Evolutionary conservation across 2,113 vertebrate genomes (phyloP).

Genomic region (Spheniscus mendiculus): DNA sequence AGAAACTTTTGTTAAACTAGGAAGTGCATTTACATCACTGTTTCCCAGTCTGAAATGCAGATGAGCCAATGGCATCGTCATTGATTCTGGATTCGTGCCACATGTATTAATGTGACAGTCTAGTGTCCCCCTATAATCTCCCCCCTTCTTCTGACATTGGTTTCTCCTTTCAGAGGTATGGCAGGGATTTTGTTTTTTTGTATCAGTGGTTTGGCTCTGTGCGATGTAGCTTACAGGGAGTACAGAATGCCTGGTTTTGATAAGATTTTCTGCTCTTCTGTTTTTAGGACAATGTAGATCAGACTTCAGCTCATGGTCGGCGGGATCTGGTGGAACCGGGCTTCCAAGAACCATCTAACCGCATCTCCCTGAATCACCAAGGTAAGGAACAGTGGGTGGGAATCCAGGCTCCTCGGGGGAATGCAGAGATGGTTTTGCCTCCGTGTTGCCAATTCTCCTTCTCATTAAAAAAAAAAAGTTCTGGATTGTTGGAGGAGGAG

Average conservation of each 20-base stretch:
- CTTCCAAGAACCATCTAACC: slow-evolving; percentile 80
- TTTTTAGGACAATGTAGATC: slow-evolving; percentile 88
- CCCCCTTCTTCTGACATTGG: background rate
- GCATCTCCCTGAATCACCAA: slow-evolving; percentile 82
- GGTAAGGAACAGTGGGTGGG: slow-evolving; percentile 70
- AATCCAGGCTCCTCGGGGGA: background rate
- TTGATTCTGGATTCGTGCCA: background rate
- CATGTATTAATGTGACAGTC: background rate
- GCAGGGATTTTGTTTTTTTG: background rate
- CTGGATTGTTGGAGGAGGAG: background rate
- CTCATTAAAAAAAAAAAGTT: background rate
- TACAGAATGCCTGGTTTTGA: background rate
- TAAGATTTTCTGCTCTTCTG: background rate
- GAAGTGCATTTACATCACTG: background rate
- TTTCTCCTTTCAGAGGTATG: background rate
- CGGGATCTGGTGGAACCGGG: slow-evolving; percentile 79
- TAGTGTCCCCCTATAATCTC: background rate
- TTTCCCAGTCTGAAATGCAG: background rate
- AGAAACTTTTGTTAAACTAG: slow-evolving; percentile 13
- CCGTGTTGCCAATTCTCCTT: background rate
- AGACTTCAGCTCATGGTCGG: slow-evolving; percentile 78
- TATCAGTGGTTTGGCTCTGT: background rate
- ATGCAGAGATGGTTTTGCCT: background rate
- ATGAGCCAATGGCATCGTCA: background rate
- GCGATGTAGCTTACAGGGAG: background rate